These are phyloP conservation scores for Drosophila rellima DNA, from an alignment of 2,888 invertebrate genomes.

Conservation along the genomic window DNA sequence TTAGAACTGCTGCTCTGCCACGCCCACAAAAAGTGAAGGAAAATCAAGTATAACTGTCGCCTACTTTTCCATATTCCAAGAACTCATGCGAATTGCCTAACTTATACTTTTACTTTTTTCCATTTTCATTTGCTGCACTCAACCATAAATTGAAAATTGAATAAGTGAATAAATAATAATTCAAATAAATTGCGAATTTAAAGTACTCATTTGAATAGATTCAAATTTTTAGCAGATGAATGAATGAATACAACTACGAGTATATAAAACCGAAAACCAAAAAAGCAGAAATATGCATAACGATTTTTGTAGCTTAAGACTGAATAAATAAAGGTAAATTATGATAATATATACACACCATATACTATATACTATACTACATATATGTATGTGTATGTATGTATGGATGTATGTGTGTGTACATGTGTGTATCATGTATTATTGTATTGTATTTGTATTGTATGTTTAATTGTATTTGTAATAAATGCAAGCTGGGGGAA, in stretches of 20 bases:
- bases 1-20: slow-evolving; percentile 42
- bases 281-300: slow-evolving; percentile 73
- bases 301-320: slow-evolving; percentile 82
- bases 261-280: slow-evolving; percentile 31
- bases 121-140: slow-evolving; percentile 48
- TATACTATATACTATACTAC: slow-evolving; percentile 38
- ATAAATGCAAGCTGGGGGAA: slow-evolving; percentile 73
- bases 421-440: slow-evolving; percentile 18
- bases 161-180: slow-evolving; percentile 31
- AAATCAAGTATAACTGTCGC: slow-evolving; percentile 28
- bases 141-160: slow-evolving; percentile 23
- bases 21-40: slow-evolving; percentile 30
- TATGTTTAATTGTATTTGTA: slow-evolving; percentile 76
- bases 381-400: slow-evolving; percentile 12
- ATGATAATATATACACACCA: slow-evolving; percentile 63
- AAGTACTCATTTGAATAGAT: slow-evolving; percentile 72
- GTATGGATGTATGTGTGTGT: slow-evolving; percentile 12
- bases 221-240: slow-evolving; percentile 56
- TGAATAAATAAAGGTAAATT: slow-evolving; percentile 78
- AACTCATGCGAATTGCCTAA: slow-evolving; percentile 35
- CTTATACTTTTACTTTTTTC: slow-evolving; percentile 20
- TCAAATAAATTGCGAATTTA: slow-evolving; percentile 73
- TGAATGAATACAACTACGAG: slow-evolving; percentile 12
- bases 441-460: slow-evolving; percentile 56
- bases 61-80: slow-evolving; percentile 22